Evolutionary conservation across 2,797 vertebrate species (phyloP).

Genomic region (Tiaroga cobitis): DNA sequence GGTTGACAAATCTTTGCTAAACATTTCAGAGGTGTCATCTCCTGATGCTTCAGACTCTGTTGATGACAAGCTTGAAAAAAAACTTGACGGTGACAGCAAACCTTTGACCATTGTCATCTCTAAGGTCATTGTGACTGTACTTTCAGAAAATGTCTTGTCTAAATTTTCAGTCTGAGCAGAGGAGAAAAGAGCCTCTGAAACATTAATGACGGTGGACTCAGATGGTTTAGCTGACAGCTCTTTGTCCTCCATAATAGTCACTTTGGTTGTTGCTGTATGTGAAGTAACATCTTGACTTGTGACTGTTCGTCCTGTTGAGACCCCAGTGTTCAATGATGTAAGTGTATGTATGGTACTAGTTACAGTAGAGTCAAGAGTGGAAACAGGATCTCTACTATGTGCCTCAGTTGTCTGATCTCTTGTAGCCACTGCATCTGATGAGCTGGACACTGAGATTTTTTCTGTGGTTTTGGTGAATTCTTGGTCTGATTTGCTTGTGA

Average conservation of each 20-base stretch:
- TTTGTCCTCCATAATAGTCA: fast-evolving
- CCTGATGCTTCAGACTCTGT: slow-evolving; percentile 44
- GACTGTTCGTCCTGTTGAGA: neutral
- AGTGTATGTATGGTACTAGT: neutral
- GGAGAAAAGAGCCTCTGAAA: slow-evolving; percentile 22
- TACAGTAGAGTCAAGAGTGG: too few relatives aligned
- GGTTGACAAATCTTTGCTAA: neutral
- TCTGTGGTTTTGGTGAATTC: too few relatives aligned
- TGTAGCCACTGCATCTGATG: neutral
- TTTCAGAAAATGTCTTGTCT: slow-evolving; percentile 29
- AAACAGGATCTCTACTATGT: too few relatives aligned
- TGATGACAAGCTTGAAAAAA: neutral
- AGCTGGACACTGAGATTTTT: too few relatives aligned
- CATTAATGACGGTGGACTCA: slow-evolving; percentile 21
- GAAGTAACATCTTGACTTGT: neutral
- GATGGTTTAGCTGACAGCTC: neutral
- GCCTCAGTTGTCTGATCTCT: neutral
- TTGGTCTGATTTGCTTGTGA: too few relatives aligned
- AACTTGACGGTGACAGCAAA: fast-evolving
- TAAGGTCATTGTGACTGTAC: neutral
- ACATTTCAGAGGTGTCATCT: slow-evolving; percentile 15
- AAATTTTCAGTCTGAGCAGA: slow-evolving; percentile 3
- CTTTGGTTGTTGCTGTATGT: neutral
- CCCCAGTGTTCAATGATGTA: neutral
- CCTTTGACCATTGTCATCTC: neutral